Conservation (phyloP, 2,113 vertebrate species). For the Chloebia gouldiae region DNA sequence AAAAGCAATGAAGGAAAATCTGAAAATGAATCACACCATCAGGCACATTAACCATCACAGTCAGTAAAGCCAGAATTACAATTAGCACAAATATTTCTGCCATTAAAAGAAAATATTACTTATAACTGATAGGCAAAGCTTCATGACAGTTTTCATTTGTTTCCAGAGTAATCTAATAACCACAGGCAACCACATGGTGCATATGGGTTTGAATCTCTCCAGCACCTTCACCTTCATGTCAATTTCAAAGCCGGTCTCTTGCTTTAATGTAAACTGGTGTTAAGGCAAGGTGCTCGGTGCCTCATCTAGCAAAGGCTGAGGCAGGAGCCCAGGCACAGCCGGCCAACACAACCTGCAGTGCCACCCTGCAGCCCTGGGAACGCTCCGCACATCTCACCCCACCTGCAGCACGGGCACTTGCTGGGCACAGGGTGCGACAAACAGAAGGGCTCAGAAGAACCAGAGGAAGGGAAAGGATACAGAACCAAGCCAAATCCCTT, state of each 20-base stretch:
- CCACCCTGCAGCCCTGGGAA: rapidly evolving
- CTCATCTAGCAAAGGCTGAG: neutral
- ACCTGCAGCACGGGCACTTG: rapidly evolving
- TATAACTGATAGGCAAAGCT: neutral
- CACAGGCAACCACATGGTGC: neutral
- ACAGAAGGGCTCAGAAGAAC: neutral
- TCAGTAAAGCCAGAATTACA: neutral
- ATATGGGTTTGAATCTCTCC: neutral
- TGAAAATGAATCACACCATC: neutral
- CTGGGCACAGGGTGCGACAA: neutral
- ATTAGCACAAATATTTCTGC: neutral
- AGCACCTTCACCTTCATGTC: neutral
- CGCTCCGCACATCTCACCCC: neutral
- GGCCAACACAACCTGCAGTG: neutral
- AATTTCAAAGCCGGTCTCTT: neutral
- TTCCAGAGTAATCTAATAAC: neutral
- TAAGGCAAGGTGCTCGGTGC: neutral
- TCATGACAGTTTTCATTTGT: neutral
- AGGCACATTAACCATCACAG: neutral
- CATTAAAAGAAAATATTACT: neutral
- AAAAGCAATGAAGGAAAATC: neutral
- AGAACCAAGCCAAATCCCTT: neutral
- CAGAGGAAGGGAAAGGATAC: neutral
- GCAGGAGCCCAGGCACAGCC: neutral
- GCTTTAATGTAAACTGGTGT: neutral